These are phyloP conservation scores for Varecia variegata DNA, from an alignment of 2,797 vertebrate species.

Conservation along the genomic window DNA sequence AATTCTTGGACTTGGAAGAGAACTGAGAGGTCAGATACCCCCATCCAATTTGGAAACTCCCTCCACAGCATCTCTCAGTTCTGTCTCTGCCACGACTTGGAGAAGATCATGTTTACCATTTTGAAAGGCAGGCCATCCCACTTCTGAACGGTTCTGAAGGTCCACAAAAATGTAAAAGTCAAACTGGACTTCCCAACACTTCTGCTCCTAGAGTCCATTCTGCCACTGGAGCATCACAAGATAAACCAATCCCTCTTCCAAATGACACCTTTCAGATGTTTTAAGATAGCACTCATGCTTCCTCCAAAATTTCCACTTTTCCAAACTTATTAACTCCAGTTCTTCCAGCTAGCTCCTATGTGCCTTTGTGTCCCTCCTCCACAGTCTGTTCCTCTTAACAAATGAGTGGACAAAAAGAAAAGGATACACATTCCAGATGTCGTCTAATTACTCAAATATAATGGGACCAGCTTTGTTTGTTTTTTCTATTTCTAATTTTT, in stretches of 20 bases:
- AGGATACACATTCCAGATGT: neutral
- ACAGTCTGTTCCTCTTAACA: neutral
- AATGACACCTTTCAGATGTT: neutral
- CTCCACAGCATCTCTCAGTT: neutral
- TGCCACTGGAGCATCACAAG: neutral
- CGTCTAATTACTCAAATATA: neutral
- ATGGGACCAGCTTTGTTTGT: neutral
- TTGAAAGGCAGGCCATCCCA: neutral
- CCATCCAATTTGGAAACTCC: neutral
- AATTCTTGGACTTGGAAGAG: neutral
- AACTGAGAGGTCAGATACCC: neutral
- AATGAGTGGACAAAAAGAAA: neutral
- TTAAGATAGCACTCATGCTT: neutral
- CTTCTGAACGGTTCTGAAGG: constrained; percentile 7
- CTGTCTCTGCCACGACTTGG: neutral
- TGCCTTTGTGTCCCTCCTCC: neutral
- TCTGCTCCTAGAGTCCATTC: neutral
- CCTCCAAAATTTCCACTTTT: neutral
- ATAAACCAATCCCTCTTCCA: neutral
- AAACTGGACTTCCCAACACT: neutral
- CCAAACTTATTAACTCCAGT: neutral
- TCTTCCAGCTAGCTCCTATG: neutral
- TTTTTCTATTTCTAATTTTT: neutral
- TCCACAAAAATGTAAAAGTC: neutral
- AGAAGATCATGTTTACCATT: neutral